Base-by-base conservation (phyloP, 1,140 invertebrate species). In the Platorchestia sp. region DNA sequence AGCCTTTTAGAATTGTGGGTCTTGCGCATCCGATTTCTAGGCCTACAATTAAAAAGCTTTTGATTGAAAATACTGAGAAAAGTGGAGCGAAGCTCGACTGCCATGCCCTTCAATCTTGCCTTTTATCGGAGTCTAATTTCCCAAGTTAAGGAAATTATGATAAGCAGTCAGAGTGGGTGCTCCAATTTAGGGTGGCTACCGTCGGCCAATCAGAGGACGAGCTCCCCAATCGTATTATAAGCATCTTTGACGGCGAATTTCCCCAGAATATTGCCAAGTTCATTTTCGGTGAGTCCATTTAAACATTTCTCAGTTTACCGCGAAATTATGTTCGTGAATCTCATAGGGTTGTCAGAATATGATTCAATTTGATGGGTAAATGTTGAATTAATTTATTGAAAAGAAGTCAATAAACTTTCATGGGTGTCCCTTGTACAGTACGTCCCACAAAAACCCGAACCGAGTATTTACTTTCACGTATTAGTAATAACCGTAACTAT, bases 111-210 rank as follows among this genome's bases (percentile, higher is more conserved):
- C 91, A 93, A 47, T 93, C 45, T 47, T 47, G 36, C 44, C 45
- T 47, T 93, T 93, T 93, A 44, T 47, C 91, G 91, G 45, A 47
- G 22, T 93, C 91, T 93, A 93, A 93, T 93, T 93, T 93, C 91
- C 41, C 41, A 93, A 93, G 91, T 93, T 93, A 93, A 93, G 91
- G 45, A 44, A 93, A 93, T 93, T 93, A 93, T 93, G 91, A 93
- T 45, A 93, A 93, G 91, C 91, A 93, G 91, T 93, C 44, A 93
- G 44, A 93, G 91, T 14, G 91, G 45, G 45, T 45, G 43, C 43
- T 45, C 43, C 91, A 93, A 45, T 93, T 93, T 93, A 6, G 41
- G 91, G 91, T 27, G 10, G 43, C 91, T 44, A 45, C 45, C 45
- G 45, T 47, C 40, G 91, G 91, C 91, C 43, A 45, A 93, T 93